A percentile compares a stretch with the other conserved stretches of the same genome.
These are phyloP conservation scores for Peromyscus eremicus DNA, from an alignment of 2,797 vertebrate genomes.

Conservation along the genomic window DNA sequence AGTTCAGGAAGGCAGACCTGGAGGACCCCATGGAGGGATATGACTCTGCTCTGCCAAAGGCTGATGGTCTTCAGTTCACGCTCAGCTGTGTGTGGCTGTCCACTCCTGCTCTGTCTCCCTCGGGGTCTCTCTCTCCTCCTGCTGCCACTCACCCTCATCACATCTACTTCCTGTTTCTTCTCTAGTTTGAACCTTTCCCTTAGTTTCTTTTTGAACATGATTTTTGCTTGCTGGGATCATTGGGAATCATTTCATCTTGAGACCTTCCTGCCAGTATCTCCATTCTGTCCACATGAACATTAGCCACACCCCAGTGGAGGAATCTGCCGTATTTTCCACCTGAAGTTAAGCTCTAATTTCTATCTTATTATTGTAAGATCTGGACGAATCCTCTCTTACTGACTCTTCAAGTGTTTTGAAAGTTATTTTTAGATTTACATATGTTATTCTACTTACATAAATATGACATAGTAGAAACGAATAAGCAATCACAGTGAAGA, in stretches of 20 bases:
- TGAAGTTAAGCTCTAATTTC: not conserved
- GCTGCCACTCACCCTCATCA: not conserved
- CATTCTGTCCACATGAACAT: not conserved
- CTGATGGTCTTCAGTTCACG: not conserved
- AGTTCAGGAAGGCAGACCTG: not conserved
- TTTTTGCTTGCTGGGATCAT: not conserved
- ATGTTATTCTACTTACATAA: constrained; percentile 2
- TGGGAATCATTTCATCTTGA: not conserved
- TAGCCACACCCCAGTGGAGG: not conserved
- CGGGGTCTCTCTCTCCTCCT: not conserved
- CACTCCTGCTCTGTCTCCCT: not conserved
- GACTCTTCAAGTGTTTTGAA: constrained; percentile 20
- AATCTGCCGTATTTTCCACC: not conserved
- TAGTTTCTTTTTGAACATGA: not conserved
- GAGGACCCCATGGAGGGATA: not conserved
- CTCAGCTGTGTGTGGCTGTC: not conserved
- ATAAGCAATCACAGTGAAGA: not conserved
- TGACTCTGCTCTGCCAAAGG: not conserved
- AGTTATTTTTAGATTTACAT: not conserved
- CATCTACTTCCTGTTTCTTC: not conserved
- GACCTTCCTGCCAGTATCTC: not conserved
- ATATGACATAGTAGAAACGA: not conserved
- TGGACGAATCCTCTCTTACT: not conserved
- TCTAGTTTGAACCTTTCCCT: not conserved
- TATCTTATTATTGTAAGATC: not conserved